Evolutionary conservation across 2,113 vertebrate genomes (phyloP).

Genomic region (Pelmatolapia mariae): DNA sequence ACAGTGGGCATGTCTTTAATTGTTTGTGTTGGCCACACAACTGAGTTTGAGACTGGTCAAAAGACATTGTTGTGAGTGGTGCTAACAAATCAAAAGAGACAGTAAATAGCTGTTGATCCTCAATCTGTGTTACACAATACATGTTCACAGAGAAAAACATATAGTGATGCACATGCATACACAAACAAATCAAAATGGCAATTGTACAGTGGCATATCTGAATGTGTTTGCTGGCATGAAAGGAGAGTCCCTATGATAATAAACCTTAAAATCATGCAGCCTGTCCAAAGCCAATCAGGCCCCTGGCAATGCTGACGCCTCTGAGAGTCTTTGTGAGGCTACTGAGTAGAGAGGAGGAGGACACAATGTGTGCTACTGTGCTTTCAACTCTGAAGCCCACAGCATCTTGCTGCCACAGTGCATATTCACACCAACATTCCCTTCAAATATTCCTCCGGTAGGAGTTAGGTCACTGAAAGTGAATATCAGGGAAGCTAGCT

Average conservation of each 20-base stretch:
- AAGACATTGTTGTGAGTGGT: not conserved
- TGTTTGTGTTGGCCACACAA: constrained; percentile 55
- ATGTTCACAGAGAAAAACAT: not conserved
- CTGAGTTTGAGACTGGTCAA: constrained; percentile 8
- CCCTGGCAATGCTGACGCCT: constrained; percentile 16
- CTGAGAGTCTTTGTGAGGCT: constrained; percentile 33
- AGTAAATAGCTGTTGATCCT: constrained; percentile 21
- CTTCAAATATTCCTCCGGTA: not conserved
- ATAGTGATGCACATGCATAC: not conserved
- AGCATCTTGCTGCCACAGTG: not conserved
- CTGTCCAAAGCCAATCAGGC: constrained; percentile 28
- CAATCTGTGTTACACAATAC: not conserved
- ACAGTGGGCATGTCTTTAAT: constrained; percentile 57
- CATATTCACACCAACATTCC: constrained; percentile 24
- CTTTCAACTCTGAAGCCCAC: constrained; percentile 17
- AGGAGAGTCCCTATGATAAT: not conserved
- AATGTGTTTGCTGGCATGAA: constrained; percentile 22
- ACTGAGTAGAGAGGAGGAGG: constrained; percentile 10
- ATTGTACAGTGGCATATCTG: constrained; percentile 11
- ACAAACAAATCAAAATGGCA: not conserved
- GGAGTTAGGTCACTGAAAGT: not conserved
- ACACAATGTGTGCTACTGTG: constrained; percentile 49
- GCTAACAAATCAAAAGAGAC: constrained; percentile 32
- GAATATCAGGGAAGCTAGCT: not conserved
- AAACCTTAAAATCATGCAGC: not conserved